Evolutionary conservation across 2,113 vertebrate genomes (phyloP).

Genomic region (Pleuronectes platessa): DNA sequence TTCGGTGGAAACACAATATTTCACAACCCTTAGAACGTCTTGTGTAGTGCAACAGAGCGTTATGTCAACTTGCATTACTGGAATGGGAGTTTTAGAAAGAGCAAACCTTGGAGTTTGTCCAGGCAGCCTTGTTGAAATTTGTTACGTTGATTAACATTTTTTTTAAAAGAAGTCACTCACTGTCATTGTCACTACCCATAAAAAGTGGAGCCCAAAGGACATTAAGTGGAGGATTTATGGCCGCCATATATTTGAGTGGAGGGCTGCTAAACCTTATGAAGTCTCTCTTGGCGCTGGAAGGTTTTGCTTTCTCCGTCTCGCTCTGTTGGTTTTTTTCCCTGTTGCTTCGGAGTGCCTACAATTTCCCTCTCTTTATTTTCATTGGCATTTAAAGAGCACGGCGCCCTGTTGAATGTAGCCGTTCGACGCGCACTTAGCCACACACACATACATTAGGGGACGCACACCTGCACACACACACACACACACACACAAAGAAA

Average conservation of each 20-base stretch:
- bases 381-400: slow-evolving; percentile 78
- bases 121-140: slow-evolving; percentile 60
- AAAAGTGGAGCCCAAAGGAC: slow-evolving; percentile 77
- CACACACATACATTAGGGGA: slow-evolving; percentile 24
- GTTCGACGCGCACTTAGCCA: slow-evolving; percentile 71
- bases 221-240: slow-evolving; percentile 83
- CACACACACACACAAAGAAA: slow-evolving; percentile 19
- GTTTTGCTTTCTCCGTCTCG: slow-evolving; percentile 77
- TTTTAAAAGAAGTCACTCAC: slow-evolving; percentile 69
- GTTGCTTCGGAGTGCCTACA: slow-evolving; percentile 76
- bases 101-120: slow-evolving; percentile 55
- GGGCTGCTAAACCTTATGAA: slow-evolving; percentile 79
- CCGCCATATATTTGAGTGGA: slow-evolving; percentile 80
- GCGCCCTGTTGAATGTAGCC: slow-evolving; percentile 73
- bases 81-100: slow-evolving; percentile 52
- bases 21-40: slow-evolving; percentile 49
- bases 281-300: slow-evolving; percentile 74
- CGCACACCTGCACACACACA: background rate
- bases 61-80: slow-evolving; percentile 62
- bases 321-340: slow-evolving; percentile 77
- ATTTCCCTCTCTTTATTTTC: slow-evolving; percentile 81
- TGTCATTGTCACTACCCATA: slow-evolving; percentile 76
- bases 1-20: slow-evolving; percentile 66
- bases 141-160: slow-evolving; percentile 67
- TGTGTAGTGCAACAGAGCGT: slow-evolving; percentile 45